A percentile compares a stretch with the other conserved stretches of the same genome.
Conservation (phyloP, 2,888 invertebrate species). For the Noctua janthe region DNA sequence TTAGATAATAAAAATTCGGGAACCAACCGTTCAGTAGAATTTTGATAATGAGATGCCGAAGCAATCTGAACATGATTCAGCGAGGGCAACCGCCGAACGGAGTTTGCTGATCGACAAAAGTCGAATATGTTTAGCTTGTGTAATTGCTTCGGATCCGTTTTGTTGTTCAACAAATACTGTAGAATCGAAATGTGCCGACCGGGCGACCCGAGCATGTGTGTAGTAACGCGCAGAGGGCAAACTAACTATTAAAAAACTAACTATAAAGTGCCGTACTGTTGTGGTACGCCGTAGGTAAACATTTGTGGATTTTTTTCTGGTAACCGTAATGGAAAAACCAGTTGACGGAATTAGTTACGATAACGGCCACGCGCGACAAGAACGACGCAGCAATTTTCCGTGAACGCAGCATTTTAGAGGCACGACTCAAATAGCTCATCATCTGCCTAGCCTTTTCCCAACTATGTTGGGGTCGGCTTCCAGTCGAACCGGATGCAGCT, state of each 20-base stretch:
- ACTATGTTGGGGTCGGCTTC: too few relatives aligned
- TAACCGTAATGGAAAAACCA: background rate
- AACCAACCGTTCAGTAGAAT: background rate
- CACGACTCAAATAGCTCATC: background rate
- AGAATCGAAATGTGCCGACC: background rate
- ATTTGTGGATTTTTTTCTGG: background rate
- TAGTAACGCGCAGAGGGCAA: too few relatives aligned
- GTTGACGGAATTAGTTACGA: background rate
- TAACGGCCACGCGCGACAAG: background rate
- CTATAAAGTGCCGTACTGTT: background rate
- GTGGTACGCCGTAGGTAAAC: background rate
- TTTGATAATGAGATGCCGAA: background rate
- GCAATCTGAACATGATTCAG: background rate
- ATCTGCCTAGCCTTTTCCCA: too few relatives aligned
- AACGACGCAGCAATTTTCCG: background rate
- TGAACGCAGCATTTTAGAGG: conserved; percentile 8
- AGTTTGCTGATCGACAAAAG: too few relatives aligned
- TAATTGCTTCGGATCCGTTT: background rate
- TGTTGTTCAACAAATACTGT: background rate
- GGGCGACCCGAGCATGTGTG: too few relatives aligned
- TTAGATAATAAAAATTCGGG: too few relatives aligned
- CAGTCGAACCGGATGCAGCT: too few relatives aligned
- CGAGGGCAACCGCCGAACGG: too few relatives aligned
- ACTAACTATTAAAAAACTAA: background rate
- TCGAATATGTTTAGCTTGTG: background rate